Conservation (phyloP, 1,140 invertebrate species). For the Drosophila willistoni region DNA sequence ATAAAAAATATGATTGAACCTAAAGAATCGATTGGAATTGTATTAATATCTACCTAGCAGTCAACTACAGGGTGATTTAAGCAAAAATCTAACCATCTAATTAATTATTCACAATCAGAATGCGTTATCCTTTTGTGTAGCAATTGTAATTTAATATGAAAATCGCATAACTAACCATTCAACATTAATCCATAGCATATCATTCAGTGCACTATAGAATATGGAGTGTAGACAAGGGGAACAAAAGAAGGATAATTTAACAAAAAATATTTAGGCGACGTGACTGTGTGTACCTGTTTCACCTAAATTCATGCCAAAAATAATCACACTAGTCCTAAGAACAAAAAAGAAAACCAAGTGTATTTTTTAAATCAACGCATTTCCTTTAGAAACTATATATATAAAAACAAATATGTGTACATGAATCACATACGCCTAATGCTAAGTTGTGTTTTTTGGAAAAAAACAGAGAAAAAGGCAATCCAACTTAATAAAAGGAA, state of each 20-base stretch:
- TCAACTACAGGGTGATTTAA: slow-evolving; percentile 56
- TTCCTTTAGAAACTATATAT: not conserved
- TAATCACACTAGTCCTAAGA: slow-evolving; percentile 17
- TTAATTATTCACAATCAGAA: slow-evolving; percentile 37
- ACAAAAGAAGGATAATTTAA: not conserved
- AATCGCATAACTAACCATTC: slow-evolving; percentile 23
- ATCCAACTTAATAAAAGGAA: not conserved
- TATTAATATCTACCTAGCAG: slow-evolving; percentile 33
- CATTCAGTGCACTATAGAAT: slow-evolving; percentile 11
- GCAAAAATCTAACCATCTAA: slow-evolving; percentile 31
- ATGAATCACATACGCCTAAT: not conserved
- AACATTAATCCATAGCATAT: slow-evolving; percentile 32
- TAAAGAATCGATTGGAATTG: slow-evolving; percentile 22
- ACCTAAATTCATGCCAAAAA: slow-evolving; percentile 26
- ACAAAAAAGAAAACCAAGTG: not conserved
- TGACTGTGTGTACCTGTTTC: slow-evolving; percentile 46
- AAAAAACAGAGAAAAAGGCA: not conserved
- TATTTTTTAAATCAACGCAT: slow-evolving; percentile 18
- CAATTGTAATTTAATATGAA: slow-evolving; percentile 24
- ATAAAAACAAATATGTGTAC: not conserved
- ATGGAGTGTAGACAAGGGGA: not conserved
- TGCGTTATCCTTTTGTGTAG: slow-evolving; percentile 24
- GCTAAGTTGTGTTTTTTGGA: not conserved
- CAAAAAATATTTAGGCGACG: not conserved
- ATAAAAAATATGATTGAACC: slow-evolving; percentile 2